Conservation (phyloP, 37 sponge, comb jelly and placozoan genomes). For the Halisarca cf. caerulea region DNA sequence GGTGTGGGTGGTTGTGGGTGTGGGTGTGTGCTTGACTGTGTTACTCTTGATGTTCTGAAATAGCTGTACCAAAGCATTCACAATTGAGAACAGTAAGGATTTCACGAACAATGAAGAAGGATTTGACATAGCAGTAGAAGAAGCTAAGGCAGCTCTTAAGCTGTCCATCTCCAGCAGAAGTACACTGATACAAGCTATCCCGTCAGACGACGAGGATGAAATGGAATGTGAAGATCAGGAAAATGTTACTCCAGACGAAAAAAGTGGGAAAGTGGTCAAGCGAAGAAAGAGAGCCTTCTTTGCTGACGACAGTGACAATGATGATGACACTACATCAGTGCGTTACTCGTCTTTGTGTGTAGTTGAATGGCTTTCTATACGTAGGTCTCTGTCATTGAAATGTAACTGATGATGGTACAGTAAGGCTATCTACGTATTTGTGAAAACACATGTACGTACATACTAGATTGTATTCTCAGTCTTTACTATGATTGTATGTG, state of each 20-base stretch:
- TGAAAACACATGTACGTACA: too few species aligned
- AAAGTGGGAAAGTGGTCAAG: not conserved
- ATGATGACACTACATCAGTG: too few species aligned
- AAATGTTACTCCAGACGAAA: conserved; percentile 3
- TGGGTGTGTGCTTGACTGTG: too few species aligned
- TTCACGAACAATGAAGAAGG: conserved; percentile 1
- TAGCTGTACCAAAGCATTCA: not conserved
- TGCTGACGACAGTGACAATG: conserved; percentile 48
- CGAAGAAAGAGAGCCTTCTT: conserved; percentile 31
- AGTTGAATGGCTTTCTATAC: too few species aligned
- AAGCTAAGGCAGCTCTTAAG: conserved; percentile 26
- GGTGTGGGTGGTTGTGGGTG: too few species aligned
- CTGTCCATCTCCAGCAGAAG: not conserved
- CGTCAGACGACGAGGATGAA: conserved; percentile 12
- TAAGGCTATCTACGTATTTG: too few species aligned
- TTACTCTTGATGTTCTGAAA: too few species aligned
- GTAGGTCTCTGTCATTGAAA: too few species aligned
- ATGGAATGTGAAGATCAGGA: conserved; percentile 16
- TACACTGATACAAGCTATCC: conserved; percentile 4
- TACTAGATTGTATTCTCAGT: too few species aligned
- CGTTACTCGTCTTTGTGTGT: too few species aligned
- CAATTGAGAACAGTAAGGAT: not conserved
- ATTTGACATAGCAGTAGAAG: conserved; percentile 9
- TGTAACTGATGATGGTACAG: too few species aligned
- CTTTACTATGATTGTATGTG: too few species aligned